Evolutionary conservation across 2,113 vertebrate genomes (phyloP), one percentile per base, ranked within the genome.

Genomic region (Agelaius tricolor): DNA sequence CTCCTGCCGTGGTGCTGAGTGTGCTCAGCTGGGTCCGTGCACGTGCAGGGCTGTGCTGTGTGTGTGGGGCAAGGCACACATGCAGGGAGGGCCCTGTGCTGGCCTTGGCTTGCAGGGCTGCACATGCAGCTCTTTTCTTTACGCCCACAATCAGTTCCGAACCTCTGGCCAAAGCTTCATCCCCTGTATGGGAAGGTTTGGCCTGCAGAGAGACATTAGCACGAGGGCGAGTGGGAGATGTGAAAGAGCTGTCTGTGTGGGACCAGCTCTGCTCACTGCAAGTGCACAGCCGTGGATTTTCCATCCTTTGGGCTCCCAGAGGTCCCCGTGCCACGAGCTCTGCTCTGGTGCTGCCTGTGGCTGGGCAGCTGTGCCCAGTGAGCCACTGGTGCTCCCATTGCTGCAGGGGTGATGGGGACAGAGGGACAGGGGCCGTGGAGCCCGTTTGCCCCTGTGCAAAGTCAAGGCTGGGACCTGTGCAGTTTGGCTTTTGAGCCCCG

Each of bases 351-450:
- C 73, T 77, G 87, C 79, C 30, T 30, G 55, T 1, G 46, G 51
- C 10, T 10, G 21, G 86, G 71, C 57, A 17, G 22, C 31, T 0
- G 5, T 30, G 51, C 61, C 10, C 27, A 15, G 44, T 0, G 52
- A 26, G 66, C 49, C 57, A 3, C 14, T 0, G 30, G 0, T 12
- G 85, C 35, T 84, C 31, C 47, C 2, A 0, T 0, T 2, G 58
- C 68, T 44, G 33, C 59, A 5, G 44, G 26, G 31, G 7, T 30
- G 28, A 4, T 0, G 8, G 13, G 3, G 61, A 6, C 0, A 15
- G 37, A 54, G n/a, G 24, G 8, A 11, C 1, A 4, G 68, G 39
- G 18, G 5, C 7, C 0, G n/a, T n/a, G n/a, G 35, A 68, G 51
- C 55, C 59, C 35, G 12, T 19, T 19, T 23, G 17, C 19, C 39